phyloP scores from a whole-genome alignment of 2,797 vertebrate genomes.

The Chloroceryle inda region DNA sequence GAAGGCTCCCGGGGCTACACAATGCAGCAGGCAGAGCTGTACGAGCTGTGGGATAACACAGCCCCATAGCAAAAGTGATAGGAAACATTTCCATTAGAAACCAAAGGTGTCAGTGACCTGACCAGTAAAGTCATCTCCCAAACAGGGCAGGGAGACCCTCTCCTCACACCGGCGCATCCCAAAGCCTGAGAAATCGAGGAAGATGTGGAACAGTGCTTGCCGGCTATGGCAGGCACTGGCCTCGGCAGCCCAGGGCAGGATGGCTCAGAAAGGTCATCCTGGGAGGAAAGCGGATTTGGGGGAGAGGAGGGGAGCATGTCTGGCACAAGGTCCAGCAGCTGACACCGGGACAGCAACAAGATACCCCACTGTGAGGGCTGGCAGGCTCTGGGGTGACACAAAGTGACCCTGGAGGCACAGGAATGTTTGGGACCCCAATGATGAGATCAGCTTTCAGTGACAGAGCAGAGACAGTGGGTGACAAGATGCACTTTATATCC shows the following conservation, averaged over 20 bases:
- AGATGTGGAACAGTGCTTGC: fast-evolving
- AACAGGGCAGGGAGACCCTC: fast-evolving
- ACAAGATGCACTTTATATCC: neutral
- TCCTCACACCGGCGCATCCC: neutral
- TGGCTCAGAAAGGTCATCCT: fast-evolving
- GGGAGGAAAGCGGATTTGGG: neutral
- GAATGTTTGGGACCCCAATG: neutral
- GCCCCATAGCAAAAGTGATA: neutral
- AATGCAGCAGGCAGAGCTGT: neutral
- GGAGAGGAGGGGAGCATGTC: fast-evolving
- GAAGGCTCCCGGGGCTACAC: neutral
- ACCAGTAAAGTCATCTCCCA: neutral
- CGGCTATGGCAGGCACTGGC: neutral
- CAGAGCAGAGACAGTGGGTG: fast-evolving
- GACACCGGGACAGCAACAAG: neutral
- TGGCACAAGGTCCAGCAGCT: neutral
- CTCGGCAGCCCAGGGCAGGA: fast-evolving
- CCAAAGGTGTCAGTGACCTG: neutral
- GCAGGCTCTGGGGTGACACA: neutral
- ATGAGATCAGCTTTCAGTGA: neutral
- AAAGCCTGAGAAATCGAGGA: neutral
- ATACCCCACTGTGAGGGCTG: neutral
- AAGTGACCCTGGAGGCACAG: neutral
- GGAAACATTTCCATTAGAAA: neutral
- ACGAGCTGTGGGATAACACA: neutral